Base-by-base conservation (phyloP, 2,113 vertebrate species). In the Petrocephalus microphthalmus region DNA sequence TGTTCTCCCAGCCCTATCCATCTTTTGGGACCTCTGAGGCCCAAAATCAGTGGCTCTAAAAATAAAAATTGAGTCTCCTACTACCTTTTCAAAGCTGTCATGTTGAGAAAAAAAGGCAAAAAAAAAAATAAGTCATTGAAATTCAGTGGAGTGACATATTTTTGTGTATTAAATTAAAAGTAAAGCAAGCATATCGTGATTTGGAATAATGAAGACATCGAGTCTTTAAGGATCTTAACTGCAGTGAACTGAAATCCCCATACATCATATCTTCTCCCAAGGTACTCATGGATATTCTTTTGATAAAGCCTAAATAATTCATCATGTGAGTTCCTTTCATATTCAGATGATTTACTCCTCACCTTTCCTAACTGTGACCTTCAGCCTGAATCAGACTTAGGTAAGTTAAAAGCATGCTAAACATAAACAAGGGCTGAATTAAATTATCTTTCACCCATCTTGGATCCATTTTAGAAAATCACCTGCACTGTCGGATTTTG, bases 211-310 rank as follows among this genome's bases (percentile, higher is more conserved):
- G 19, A 84, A 84, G 45, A 51, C 22, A 29, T 84, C 45, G 51
- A 52, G 22, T 84, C 45, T 25, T 84, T 84, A 51, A 49, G 45
- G 82, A 84, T 25, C 49, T 84, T 49, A 52, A 25, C 47, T 49
- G 45, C 82, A 52, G 71, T 78, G 71, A 84, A 84, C 22, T 47
- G 49, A 52, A n/a, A 49, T 22, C 52, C 17, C 49, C 1, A 11
- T 37, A 51, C 20, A 22, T 84, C 49, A 51, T 45, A 82, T 93
- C 93, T 85, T 87, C 91, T 92, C 92, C 92, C 92, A 89, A 91
- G 91, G 90, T 53, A 88, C 71, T 42, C 71, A 1, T 29, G 60
- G 10, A 67, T 67, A 67, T 67, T 67, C 60, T 67, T 67, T 67
- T 78, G 71, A 78, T 78, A 42, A 78, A 37, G 17, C 71, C 71